Percentiles rank a stretch among this genome's conserved stretches.
Evolutionary conservation across 2,888 invertebrate species (phyloP).

Genomic region (Drosophila tripunctata): DNA sequence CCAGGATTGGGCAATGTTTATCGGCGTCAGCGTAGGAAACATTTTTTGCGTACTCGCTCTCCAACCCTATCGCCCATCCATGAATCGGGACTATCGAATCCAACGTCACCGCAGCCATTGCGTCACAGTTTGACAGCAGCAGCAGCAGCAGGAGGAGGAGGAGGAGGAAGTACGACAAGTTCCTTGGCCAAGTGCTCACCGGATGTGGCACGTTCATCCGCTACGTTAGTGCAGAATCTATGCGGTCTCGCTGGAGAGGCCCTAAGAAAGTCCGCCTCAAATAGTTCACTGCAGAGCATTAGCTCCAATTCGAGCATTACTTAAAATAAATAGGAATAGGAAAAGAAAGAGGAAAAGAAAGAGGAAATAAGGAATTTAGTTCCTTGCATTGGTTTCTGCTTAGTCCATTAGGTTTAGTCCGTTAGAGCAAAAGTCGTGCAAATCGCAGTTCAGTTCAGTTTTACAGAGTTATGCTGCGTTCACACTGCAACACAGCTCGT

Average conservation of each 20-base stretch:
- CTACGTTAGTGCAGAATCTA: slow-evolving; percentile 71
- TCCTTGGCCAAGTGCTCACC: slow-evolving; percentile 67
- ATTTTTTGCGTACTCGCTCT: slow-evolving; percentile 85
- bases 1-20: slow-evolving; percentile 77
- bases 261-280: slow-evolving; percentile 73
- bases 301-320: slow-evolving; percentile 81
- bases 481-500: too few relatives aligned
- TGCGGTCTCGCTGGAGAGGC: slow-evolving; percentile 60
- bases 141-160: too few relatives aligned
- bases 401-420: slow-evolving; percentile 63
- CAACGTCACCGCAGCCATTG: slow-evolving; percentile 86
- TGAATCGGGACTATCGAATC: slow-evolving; percentile 89
- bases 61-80: slow-evolving; percentile 89
- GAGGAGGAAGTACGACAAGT: slow-evolving; percentile 11
- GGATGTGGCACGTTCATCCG: slow-evolving; percentile 68
- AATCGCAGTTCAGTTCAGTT: slow-evolving; percentile 11
- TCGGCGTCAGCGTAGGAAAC: slow-evolving; percentile 84
- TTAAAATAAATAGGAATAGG: slow-evolving; percentile 26
- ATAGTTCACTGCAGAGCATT: slow-evolving; percentile 80
- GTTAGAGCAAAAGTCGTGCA: background rate
- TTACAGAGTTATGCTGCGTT: too few relatives aligned
- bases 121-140: slow-evolving; percentile 79
- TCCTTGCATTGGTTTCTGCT: slow-evolving; percentile 63
- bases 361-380: too few relatives aligned
- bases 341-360: too few relatives aligned